Evolutionary conservation across 2,113 vertebrate species (phyloP), one percentile per base, ranked within the genome.

Genomic region (Strix aluco): DNA sequence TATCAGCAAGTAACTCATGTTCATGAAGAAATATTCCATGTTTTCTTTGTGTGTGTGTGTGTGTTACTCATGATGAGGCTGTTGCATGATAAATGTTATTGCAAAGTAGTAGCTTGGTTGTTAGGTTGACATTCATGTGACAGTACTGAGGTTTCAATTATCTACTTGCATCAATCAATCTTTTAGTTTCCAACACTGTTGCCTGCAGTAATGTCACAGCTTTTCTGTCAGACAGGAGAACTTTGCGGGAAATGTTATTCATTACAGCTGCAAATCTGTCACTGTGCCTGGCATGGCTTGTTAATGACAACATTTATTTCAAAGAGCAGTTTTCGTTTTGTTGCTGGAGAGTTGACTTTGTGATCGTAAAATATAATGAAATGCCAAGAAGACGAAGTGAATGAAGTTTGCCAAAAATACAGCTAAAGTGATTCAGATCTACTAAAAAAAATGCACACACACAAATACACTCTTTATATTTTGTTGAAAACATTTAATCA

Each of bases 261-360:
- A 98, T 98, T 98, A 98, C 97, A 98, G 98, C 98, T 98, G 98
- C 98, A 98, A 98, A 98, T 98, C 98, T 98, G 98, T 98, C 98
- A 98, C 96, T 46, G 71, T 0, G 96, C 96, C 96, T 98, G 98
- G 98, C 95, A 97, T 97, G 97, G 95, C 95, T 98, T 98, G 98
- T 98, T 98, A 98, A 98, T 98, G 98, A 98, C 98, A 98, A 98
- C 98, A 98, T 98, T 98, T 98, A 98, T 98, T 98, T 98, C 98
- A 97, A 97, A 98, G 97, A 98, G 95, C 94, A 44, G 26, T 97
- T 98, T 98, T 98, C n/a, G 82, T 97, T 98, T 98, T 98, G 98
- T 98, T 98, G 96, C 97, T 97, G 97, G 95, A 98, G 98, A 98
- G 98, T 97, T 98, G 98, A 98, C 97, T 98, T 98, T 98, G 97